These are phyloP conservation scores for Heteronetta atricapilla DNA, from an alignment of 2,113 vertebrate genomes.

Conservation along the genomic window DNA sequence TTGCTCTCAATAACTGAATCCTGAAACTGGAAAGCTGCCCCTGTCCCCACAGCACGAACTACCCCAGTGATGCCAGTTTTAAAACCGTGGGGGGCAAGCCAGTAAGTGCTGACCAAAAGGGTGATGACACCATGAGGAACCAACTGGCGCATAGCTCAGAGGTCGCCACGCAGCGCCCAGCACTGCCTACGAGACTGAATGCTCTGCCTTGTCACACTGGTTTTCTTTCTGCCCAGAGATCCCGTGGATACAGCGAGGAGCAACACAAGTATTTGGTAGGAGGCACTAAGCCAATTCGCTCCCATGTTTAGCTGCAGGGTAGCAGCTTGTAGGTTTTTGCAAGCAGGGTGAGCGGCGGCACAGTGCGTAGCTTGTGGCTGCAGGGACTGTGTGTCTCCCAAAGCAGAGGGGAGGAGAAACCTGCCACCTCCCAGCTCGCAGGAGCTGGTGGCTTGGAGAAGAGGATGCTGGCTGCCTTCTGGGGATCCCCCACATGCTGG, in stretches of 20 bases:
- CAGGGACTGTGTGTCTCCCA: not conserved
- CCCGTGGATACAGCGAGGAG: conserved; percentile 37
- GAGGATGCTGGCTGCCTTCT: not conserved
- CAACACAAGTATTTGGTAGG: conserved; percentile 9
- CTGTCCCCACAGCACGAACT: not conserved
- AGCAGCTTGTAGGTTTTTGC: not conserved
- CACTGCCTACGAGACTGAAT: conserved; percentile 40
- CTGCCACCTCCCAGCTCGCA: not conserved
- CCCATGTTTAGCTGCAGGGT: not conserved
- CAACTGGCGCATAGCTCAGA: conserved; percentile 46
- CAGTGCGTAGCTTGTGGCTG: not conserved
- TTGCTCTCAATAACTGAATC: not conserved
- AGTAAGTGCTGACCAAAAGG: not conserved
- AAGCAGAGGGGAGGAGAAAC: not conserved
- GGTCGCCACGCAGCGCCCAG: not conserved
- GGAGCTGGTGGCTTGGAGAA: not conserved
- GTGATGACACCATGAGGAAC: conserved; percentile 1
- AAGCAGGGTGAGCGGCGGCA: not conserved
- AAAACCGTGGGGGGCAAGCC: not conserved
- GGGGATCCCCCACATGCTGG: not conserved
- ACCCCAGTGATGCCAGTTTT: conserved; percentile 4
- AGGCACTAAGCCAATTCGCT: conserved; percentile 39
- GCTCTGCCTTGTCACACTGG: conserved; percentile 35
- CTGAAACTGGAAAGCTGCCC: not conserved
- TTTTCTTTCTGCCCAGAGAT: conserved; percentile 4